Conservation (phyloP, 2,113 vertebrate species). For the Cacatua alba region DNA sequence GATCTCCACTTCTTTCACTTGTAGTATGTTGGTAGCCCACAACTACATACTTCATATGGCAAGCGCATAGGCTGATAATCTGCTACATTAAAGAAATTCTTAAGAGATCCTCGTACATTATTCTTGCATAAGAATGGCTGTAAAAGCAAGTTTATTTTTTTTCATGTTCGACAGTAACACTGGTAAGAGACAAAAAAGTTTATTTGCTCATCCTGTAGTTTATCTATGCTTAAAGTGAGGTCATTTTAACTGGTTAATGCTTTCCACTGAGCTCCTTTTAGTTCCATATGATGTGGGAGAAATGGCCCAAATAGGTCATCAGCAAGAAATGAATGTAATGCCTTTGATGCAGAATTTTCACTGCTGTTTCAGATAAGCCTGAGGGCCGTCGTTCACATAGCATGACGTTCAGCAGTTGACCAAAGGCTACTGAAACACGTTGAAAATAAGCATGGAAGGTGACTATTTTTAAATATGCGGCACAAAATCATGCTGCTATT, state of each 20-base stretch:
- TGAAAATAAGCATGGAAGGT: neutral
- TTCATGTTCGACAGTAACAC: neutral
- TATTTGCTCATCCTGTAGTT: neutral
- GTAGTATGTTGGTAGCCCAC: neutral
- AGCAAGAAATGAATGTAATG: neutral
- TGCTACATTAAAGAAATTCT: neutral
- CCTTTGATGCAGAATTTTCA: neutral
- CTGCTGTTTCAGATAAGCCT: neutral
- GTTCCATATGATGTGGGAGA: neutral
- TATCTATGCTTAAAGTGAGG: neutral
- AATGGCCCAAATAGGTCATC: neutral
- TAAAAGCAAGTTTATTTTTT: neutral
- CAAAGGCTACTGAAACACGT: neutral
- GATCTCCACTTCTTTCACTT: neutral
- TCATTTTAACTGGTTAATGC: neutral
- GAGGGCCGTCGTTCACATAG: neutral
- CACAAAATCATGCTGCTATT: neutral
- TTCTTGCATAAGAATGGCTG: neutral
- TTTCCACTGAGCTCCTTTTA: neutral
- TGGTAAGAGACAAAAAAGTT: neutral
- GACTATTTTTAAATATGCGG: neutral
- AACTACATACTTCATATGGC: accelerated
- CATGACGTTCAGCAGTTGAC: neutral
- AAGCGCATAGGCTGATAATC: neutral
- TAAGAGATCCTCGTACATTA: neutral